Percentiles rank a stretch among this genome's conserved stretches.
Evolutionary conservation across 2,113 vertebrate species (phyloP).

Genomic region (Phodopus roborovskii): DNA sequence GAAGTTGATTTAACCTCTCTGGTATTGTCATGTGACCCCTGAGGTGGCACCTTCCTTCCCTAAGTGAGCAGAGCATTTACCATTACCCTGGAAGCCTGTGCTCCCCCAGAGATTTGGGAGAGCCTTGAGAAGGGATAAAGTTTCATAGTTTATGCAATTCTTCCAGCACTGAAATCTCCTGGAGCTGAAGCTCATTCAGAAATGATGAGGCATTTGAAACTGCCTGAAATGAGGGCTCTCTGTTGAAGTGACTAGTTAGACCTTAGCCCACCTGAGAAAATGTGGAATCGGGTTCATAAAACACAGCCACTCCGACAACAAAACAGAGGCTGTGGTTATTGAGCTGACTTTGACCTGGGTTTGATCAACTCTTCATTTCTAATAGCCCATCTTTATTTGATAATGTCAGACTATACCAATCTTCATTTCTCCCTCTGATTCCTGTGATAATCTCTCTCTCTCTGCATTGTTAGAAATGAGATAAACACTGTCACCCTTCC

Average conservation of each 20-base stretch:
- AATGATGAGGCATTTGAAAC: slow-evolving; percentile 77
- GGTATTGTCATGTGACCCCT: slow-evolving; percentile 78
- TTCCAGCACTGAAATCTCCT: slow-evolving; percentile 77
- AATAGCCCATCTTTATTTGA: slow-evolving; percentile 48
- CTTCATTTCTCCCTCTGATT: slow-evolving; percentile 66
- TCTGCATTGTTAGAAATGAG: slow-evolving; percentile 41
- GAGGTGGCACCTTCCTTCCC: slow-evolving; percentile 78
- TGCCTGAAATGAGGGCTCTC: slow-evolving; percentile 66
- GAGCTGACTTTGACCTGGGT: slow-evolving; percentile 41
- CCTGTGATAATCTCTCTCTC: slow-evolving; percentile 31
- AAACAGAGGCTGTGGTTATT: not conserved
- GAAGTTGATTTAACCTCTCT: slow-evolving; percentile 81
- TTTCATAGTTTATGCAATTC: slow-evolving; percentile 80
- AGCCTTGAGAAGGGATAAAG: slow-evolving; percentile 75
- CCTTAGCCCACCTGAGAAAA: slow-evolving; percentile 69
- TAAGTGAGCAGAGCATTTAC: slow-evolving; percentile 72
- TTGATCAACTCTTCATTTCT: slow-evolving; percentile 65
- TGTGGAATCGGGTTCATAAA: not conserved
- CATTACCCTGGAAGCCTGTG: slow-evolving; percentile 75
- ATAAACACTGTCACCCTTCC: slow-evolving; percentile 34
- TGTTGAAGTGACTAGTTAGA: slow-evolving; percentile 58
- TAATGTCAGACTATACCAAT: slow-evolving; percentile 43
- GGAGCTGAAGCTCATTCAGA: slow-evolving; percentile 77
- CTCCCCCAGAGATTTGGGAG: slow-evolving; percentile 74
- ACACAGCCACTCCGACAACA: not conserved